phyloP scores from a whole-genome alignment of 2,888 invertebrate species.

The Scaptodrosophila latifasciaeformis region DNA sequence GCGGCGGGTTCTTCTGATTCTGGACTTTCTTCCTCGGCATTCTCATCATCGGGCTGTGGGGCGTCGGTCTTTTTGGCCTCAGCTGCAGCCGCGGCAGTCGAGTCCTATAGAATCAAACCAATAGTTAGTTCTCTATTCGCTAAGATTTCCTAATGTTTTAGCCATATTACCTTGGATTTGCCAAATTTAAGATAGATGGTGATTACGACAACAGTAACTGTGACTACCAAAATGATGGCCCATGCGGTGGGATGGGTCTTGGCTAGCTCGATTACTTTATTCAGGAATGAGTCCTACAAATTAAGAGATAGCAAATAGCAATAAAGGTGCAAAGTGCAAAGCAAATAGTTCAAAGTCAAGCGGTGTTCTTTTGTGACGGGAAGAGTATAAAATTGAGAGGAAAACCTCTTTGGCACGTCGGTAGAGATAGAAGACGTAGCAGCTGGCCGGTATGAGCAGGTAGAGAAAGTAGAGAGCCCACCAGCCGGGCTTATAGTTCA shows the following conservation, averaged over 20 bases:
- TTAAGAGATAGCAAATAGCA: slow-evolving; percentile 46
- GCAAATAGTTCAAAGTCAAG: slow-evolving; percentile 19
- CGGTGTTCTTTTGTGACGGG: too few species aligned
- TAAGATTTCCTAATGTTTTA: too few species aligned
- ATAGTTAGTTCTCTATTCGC: too few species aligned
- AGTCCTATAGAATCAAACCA: slow-evolving; percentile 72
- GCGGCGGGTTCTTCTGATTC: slow-evolving; percentile 33
- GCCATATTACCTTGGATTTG: slow-evolving; percentile 74
- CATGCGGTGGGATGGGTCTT: slow-evolving; percentile 93
- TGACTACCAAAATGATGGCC: slow-evolving; percentile 87
- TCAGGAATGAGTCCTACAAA: slow-evolving; percentile 86
- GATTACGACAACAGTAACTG: slow-evolving; percentile 86
- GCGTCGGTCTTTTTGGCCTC: slow-evolving; percentile 85
- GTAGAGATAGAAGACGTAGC: slow-evolving; percentile 83
- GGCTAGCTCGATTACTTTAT: slow-evolving; percentile 84
- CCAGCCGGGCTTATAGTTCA: slow-evolving; percentile 87
- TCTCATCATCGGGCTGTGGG: slow-evolving; percentile 78
- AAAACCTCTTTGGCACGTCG: slow-evolving; percentile 81
- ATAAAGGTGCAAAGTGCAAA: slow-evolving; percentile 46
- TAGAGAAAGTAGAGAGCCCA: slow-evolving; percentile 88
- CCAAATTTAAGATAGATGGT: slow-evolving; percentile 68
- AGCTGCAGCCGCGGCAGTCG: slow-evolving; percentile 74
- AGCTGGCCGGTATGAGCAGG: slow-evolving; percentile 82
- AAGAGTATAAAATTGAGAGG: slow-evolving; percentile 1
- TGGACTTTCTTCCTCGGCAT: slow-evolving; percentile 36